Percentiles rank a stretch among this genome's conserved stretches.
These are phyloP conservation scores for Epinephelus cyanopodus DNA, from an alignment of 2,113 vertebrate genomes.

Conservation along the genomic window DNA sequence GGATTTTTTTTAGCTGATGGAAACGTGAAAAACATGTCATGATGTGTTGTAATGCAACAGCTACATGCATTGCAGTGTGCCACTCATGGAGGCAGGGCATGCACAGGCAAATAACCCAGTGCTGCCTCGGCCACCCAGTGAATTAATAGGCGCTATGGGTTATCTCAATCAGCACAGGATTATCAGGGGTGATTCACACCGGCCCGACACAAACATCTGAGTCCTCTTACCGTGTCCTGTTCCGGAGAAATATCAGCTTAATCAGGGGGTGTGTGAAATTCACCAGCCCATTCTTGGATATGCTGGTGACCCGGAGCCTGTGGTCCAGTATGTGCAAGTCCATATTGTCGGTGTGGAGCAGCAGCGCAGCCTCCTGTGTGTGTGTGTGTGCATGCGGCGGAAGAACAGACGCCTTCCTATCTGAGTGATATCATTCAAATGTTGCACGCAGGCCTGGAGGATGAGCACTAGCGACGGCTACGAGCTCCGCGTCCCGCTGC, in stretches of 20 bases:
- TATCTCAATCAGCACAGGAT: constrained; percentile 34
- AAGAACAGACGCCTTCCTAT: constrained; percentile 11
- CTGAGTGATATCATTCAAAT: constrained; percentile 3
- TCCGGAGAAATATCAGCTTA: constrained; percentile 86
- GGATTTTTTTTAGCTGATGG: not conserved
- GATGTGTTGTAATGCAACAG: not conserved
- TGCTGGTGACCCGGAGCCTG: constrained; percentile 85
- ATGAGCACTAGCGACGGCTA: constrained; percentile 7
- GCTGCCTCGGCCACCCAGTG: constrained; percentile 22
- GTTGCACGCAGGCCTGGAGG: not conserved
- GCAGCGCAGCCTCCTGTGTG: not conserved
- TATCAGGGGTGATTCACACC: constrained; percentile 12
- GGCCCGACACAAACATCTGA: not conserved
- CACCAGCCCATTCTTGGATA: constrained; percentile 83
- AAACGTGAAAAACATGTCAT: not conserved
- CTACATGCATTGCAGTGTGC: not conserved
- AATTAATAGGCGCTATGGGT: constrained; percentile 21
- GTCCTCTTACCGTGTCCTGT: constrained; percentile 84
- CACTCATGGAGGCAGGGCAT: constrained; percentile 33
- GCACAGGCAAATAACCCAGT: constrained; percentile 47
- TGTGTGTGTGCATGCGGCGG: constrained; percentile 4
- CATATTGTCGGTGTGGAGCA: constrained; percentile 70
- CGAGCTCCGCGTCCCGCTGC: constrained; percentile 9
- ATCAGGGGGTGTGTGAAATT: constrained; percentile 86
- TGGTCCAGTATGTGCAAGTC: constrained; percentile 88